Evolutionary conservation across 37 sponge, comb jelly and placozoan genomes (phyloP), one percentile per base, ranked within the genome.

Genomic region (Tethya wilhelma): DNA sequence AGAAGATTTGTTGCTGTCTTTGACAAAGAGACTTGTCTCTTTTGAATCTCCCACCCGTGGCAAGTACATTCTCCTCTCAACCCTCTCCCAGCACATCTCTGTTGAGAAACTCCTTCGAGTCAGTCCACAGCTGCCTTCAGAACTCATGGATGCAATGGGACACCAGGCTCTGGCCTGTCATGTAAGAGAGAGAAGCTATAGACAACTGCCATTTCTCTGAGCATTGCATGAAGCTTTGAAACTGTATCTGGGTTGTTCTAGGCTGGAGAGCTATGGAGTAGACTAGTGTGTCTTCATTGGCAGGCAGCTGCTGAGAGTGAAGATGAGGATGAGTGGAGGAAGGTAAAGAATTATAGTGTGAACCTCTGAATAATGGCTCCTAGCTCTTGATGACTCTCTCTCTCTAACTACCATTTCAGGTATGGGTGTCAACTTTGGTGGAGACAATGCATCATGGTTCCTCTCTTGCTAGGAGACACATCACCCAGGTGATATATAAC

Each of bases 111-210:
- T 92, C n/a, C 76, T 92, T 32, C 44, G 8, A 7, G 56, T 42
- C 4, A 30, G 23, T 30, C 82, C 84, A 14, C 9, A 29, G 1
- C 76, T 92, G 28, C 92, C 92, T 28, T 4, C 17, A n/a, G 84
- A 84, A 37, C 34, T 92, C 46, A 38, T 92, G 80, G 40, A 44
- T 6, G 78, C 79, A 6, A 92, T 92, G 92, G 84, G 76, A 1
- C 84, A 92, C 28, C 92, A 92, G 55, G 49, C 74, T n/a, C 80
- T 87, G 7, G 92, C 92, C n/a, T 89, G 89, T 44, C 82, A 90
- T 69, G 90, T 90, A 55, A 79, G 79, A 38, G 0, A 29, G 25
- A n/a, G n/a, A n/a, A n/a, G n/a, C n/a, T n/a, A n/a, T n/a, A n/a
- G n/a, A n/a, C n/a, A n/a, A n/a, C n/a, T n/a, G 9, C 26, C 28